Base-by-base conservation (phyloP, 2,888 invertebrate genomes). In the Bruchidius siliquastri region DNA sequence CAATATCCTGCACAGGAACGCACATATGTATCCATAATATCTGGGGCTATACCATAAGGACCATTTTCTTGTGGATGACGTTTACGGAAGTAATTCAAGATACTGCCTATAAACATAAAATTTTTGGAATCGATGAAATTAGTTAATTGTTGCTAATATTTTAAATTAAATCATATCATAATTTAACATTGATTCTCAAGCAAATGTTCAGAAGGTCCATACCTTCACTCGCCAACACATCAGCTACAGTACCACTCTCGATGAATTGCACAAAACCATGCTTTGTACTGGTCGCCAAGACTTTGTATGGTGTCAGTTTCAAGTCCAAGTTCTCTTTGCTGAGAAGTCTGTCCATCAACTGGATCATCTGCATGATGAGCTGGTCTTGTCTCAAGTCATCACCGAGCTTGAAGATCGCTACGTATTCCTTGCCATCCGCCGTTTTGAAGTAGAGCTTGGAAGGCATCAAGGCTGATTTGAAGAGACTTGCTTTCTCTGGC, bases 301-400 rank as follows among this genome's bases (percentile, higher is more conserved):
- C 98, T 84, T 93, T 89, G 83, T 99, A 99, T 0, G 99, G 98
- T 0, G 98, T 98, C 75, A 99, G 87, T 83, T 97, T 98, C 73
- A 99, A 88, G 87, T 99, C 99, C 73, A 99, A 88, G 86, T 99
- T 99, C 87, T 99, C 99, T 80, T 95, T 90, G 68, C 97, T 89
- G 78, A 99, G 87, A 73, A 99, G 86, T 86, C 97, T 96, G 85
- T 99, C 99, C 98, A 99, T 99, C 20, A 99, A 88, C 0, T 97
- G 96, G 68, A 99, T 98, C 90, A 99, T 99, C 88, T 99, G 99
- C 70, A 99, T 88, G 76, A 99, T 96, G 0, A 99, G 89, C 86
- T 99, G 99, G 88, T 99, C 99, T 87, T 99, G 99, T 1, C 99
- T 89, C 72, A 99, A 87, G 85, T 99, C 99, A 86, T 99, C 99